Conservation (phyloP, 2,797 vertebrate species). For the Saxicola maurus region DNA sequence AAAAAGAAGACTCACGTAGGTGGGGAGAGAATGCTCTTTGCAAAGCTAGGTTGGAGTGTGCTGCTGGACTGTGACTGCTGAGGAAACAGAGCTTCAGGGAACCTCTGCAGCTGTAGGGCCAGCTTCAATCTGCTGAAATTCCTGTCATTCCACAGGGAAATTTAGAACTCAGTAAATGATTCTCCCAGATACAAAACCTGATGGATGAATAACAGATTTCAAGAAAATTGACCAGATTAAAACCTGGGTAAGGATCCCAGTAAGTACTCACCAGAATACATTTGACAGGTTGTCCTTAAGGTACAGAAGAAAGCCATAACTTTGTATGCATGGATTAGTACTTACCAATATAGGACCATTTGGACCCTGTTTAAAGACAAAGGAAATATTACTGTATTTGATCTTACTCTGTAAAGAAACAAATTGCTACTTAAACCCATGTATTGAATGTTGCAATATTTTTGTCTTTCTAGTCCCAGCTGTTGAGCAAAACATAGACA, state of each 20-base stretch:
- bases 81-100: not conserved
- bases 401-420: not conserved
- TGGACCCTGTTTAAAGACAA: constrained; percentile 69
- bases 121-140: not conserved
- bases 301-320: not conserved
- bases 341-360: constrained; percentile 76
- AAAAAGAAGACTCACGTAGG: not conserved
- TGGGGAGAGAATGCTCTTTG: not conserved
- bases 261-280: not conserved
- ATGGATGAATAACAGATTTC: not conserved
- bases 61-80: not conserved
- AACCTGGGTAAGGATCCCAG: not conserved
- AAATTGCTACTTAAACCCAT: not conserved
- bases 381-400: not conserved
- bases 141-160: not conserved
- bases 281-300: not conserved
- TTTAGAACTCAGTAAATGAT: not conserved
- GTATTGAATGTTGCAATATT: not conserved
- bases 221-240: not conserved
- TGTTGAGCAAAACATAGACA: not conserved
- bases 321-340: not conserved
- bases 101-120: not conserved
- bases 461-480: not conserved
- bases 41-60: not conserved
- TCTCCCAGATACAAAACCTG: not conserved